These are phyloP conservation scores for Vidua macroura DNA, from an alignment of 2,113 vertebrate genomes.

Conservation along the genomic window DNA sequence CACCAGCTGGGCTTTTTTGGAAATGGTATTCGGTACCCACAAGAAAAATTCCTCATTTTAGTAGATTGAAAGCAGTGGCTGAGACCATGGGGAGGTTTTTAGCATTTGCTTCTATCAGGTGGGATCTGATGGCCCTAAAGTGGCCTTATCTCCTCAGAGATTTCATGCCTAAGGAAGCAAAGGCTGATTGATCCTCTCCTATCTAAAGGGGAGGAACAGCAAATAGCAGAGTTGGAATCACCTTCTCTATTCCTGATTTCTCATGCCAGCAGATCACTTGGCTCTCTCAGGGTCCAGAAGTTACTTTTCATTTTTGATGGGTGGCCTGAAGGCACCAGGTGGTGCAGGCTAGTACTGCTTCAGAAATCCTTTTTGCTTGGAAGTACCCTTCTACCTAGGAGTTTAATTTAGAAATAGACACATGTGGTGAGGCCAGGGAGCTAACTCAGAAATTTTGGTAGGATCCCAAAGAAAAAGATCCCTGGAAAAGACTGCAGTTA, in stretches of 20 bases:
- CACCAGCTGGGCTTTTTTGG: not conserved
- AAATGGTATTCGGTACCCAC: not conserved
- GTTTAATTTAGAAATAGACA: not conserved
- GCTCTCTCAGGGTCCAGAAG: not conserved
- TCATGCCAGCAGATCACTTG: not conserved
- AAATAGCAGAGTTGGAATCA: not conserved
- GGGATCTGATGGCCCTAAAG: not conserved
- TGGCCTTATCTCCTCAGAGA: not conserved
- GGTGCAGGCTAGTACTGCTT: not conserved
- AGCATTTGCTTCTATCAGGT: not conserved
- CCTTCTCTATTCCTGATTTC: not conserved
- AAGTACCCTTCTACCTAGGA: not conserved
- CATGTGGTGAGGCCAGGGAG: not conserved
- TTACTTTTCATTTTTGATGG: not conserved
- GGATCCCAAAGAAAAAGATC: not conserved
- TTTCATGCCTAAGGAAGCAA: not conserved
- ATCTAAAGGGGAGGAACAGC: not conserved
- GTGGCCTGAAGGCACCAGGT: not conserved
- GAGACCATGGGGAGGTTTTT: not conserved
- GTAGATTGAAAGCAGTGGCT: not conserved
- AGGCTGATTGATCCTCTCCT: not conserved
- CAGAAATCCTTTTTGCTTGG: not conserved
- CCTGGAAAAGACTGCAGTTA: not conserved
- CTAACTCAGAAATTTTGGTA: not conserved
- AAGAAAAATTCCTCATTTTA: not conserved